Conservation (phyloP, 2,888 invertebrate genomes). For the Drosophila limbata region DNA sequence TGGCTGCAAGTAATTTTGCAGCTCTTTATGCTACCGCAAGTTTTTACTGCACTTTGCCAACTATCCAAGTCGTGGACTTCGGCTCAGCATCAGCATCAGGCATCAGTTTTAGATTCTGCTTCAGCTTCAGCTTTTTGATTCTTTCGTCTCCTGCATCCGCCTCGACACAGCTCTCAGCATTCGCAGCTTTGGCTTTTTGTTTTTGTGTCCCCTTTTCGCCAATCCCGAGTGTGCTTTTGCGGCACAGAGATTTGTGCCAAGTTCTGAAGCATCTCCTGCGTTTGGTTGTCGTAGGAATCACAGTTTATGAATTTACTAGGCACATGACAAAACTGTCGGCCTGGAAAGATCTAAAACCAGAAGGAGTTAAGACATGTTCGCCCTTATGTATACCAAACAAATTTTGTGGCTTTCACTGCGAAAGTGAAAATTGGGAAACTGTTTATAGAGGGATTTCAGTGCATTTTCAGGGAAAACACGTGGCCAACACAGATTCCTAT, state of each 20-base stretch:
- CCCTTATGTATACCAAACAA: slow-evolving; percentile 20
- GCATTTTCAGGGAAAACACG: not conserved
- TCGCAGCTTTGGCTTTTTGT: slow-evolving; percentile 25
- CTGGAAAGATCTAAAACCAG: slow-evolving; percentile 28
- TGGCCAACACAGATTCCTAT: not conserved
- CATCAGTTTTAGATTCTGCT: slow-evolving; percentile 6
- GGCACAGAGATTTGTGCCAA: slow-evolving; percentile 52
- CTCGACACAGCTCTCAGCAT: slow-evolving; percentile 10
- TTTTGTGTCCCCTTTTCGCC: not conserved
- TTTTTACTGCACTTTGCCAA: slow-evolving; percentile 79
- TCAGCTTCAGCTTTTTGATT: slow-evolving; percentile 17
- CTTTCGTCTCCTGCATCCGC: slow-evolving; percentile 15
- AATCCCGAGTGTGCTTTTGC: slow-evolving; percentile 52
- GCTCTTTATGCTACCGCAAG: slow-evolving; percentile 79
- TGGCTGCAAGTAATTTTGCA: slow-evolving; percentile 69
- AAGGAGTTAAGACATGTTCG: slow-evolving; percentile 43
- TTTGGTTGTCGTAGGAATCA: slow-evolving; percentile 49
- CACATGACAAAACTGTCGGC: slow-evolving; percentile 58
- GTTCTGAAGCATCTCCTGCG: slow-evolving; percentile 21
- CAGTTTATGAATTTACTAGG: slow-evolving; percentile 70
- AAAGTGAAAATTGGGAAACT: slow-evolving; percentile 29
- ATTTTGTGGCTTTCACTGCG: slow-evolving; percentile 30
- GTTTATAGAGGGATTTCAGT: not conserved
- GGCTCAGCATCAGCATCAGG: slow-evolving; percentile 9
- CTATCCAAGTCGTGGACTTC: slow-evolving; percentile 58